Evolutionary conservation across 2,113 vertebrate genomes (phyloP).

Genomic region (Oncorhynchus tshawytscha): DNA sequence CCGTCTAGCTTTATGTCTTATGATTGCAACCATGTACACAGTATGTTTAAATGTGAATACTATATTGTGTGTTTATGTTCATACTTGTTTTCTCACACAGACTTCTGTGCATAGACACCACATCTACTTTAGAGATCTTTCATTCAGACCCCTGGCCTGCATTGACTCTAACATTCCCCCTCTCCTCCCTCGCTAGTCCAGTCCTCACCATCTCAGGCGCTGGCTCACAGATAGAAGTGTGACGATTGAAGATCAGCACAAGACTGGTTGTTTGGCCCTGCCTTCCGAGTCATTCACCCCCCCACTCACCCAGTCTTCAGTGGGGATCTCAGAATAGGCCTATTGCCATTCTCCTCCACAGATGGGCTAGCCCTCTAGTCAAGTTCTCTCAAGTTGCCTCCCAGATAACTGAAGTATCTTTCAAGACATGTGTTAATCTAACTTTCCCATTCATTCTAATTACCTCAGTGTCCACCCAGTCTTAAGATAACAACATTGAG

Average conservation of each 20-base stretch:
- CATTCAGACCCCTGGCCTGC: neutral
- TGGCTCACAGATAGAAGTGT: slow-evolving; percentile 30
- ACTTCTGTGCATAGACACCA: neutral
- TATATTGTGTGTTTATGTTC: neutral
- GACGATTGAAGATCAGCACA: slow-evolving; percentile 47
- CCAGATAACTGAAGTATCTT: neutral
- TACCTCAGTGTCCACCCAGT: neutral
- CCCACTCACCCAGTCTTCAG: neutral
- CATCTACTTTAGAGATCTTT: neutral
- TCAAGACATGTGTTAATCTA: slow-evolving; percentile 1
- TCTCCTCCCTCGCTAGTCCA: neutral
- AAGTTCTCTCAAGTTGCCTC: neutral
- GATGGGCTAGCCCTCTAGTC: neutral
- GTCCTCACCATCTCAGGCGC: neutral
- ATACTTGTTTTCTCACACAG: neutral
- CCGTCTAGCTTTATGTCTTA: neutral
- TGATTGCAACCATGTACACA: neutral
- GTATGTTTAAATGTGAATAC: neutral
- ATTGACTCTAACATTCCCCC: neutral
- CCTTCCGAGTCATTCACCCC: slow-evolving; percentile 35
- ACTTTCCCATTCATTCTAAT: neutral
- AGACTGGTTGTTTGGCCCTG: slow-evolving; percentile 53
- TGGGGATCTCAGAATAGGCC: neutral
- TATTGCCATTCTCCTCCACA: neutral
- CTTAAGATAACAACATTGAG: neutral